Base-by-base conservation (phyloP, 2,797 vertebrate species). In the Arctocebus calabarensis region DNA sequence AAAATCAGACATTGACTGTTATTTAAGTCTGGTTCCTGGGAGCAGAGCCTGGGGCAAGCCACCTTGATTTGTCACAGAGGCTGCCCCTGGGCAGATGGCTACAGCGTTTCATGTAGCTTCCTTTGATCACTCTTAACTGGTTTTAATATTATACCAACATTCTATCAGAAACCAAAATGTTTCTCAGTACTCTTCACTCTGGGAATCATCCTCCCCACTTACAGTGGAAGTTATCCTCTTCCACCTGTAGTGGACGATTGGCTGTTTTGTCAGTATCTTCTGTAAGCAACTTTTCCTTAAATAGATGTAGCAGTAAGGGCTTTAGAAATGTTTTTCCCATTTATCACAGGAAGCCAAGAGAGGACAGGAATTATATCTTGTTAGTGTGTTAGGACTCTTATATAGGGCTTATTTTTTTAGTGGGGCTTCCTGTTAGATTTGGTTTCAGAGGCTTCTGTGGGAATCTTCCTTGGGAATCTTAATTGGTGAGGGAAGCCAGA, bases 51-150 rank as follows among this genome's bases (percentile, higher is more conserved):
- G 83, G 96, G 79, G 81, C 90, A 91, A 94, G 32, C 20, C 87
- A 78, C 88, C 86, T 84, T 34, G 86, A 0, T 96, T 91, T 79
- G 94, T 97, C 82, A 61, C 23, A 55, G 84, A 85, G 68, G 73
- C 68, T 78, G 91, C 90, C 70, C 89, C 94, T 73, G 87, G 89
- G 84, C 66, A 73, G 4, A 71, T 1, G 7, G 86, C 71, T 2
- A 0, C 45, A 29, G 34, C 68, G 71, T 87, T 96, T 90, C 40
- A 43, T 86, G 94, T 16, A 90, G 94, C 52, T 92, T 95, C 32
- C 3, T 94, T 97, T 97, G 68, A 45, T 97, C 95, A 94, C 34
- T 62, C 96, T 75, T 61, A 96, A 94, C 61, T 59, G 64, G 70
- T 81, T 52, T 94, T 94, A 81, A 91, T 94, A 92, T 96, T 96